Conservation (phyloP, 2,888 invertebrate genomes). For the Saturnia pavonia region DNA sequence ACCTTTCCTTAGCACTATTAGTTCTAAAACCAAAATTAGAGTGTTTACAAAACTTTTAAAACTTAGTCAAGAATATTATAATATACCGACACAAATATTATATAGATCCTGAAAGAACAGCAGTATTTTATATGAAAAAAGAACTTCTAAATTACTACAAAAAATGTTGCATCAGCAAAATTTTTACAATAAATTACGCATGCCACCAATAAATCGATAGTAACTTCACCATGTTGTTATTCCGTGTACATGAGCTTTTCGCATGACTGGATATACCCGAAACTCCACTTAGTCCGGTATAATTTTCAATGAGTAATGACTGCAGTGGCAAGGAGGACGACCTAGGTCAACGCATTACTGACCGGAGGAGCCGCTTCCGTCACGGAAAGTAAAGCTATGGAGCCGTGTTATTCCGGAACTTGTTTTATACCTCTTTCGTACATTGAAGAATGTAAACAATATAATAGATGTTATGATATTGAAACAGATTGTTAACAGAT, state of each 20-base stretch:
- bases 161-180: slow-evolving; percentile 51
- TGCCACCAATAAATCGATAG: slow-evolving; percentile 47
- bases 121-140: neutral
- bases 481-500: no score
- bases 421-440: neutral
- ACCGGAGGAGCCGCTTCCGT: slow-evolving; percentile 56
- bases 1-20: neutral
- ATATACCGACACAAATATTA: no score
- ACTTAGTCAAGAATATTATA: neutral
- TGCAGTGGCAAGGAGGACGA: slow-evolving; percentile 56
- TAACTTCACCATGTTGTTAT: slow-evolving; percentile 43
- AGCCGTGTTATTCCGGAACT: slow-evolving; percentile 27
- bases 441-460: no score
- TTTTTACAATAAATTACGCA: slow-evolving; percentile 50
- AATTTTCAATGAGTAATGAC: slow-evolving; percentile 78
- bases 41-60: neutral
- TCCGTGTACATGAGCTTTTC: slow-evolving; percentile 40
- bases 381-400: slow-evolving; percentile 42
- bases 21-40: no score
- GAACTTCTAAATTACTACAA: slow-evolving; percentile 26
- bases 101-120: neutral
- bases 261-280: slow-evolving; percentile 69
- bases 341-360: slow-evolving; percentile 74
- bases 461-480: no score
- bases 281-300: slow-evolving; percentile 77